Evolutionary conservation across 2,113 vertebrate species (phyloP).

Genomic region (Ascaphus truei): DNA sequence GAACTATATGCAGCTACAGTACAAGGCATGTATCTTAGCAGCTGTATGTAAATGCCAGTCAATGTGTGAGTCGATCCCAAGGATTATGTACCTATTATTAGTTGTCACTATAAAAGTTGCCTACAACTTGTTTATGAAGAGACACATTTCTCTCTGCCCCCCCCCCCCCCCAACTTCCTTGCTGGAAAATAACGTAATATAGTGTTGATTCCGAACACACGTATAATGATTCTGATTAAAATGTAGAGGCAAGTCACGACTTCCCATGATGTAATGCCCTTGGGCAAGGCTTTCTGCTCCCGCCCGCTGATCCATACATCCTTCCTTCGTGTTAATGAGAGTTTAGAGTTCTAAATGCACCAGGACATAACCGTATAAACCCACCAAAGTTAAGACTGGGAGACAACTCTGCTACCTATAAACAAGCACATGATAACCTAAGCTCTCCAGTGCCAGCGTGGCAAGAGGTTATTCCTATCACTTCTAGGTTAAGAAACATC

Average conservation of each 20-base stretch:
- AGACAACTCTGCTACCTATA: not conserved
- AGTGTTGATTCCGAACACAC: not conserved
- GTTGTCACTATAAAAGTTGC: not conserved
- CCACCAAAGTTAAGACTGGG: not conserved
- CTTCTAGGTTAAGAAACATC: too few relatives aligned
- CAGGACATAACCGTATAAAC: not conserved
- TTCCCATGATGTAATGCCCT: not conserved
- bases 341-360: not conserved
- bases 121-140: not conserved
- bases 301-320: not conserved
- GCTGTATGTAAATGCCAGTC: too few relatives aligned
- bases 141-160: not conserved
- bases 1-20: too few relatives aligned
- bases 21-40: too few relatives aligned
- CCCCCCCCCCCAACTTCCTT: not conserved
- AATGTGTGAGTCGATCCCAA: too few relatives aligned
- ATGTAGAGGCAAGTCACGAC: not conserved
- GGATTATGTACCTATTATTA: not conserved
- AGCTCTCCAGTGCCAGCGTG: not conserved
- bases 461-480: not conserved
- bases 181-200: not conserved
- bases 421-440: not conserved
- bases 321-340: slow-evolving; percentile 1
- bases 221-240: not conserved
- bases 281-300: not conserved